Percentiles rank a stretch among this genome's conserved stretches.
phyloP scores from a whole-genome alignment of 2,797 vertebrate species.

The Bovichtus variegatus region DNA sequence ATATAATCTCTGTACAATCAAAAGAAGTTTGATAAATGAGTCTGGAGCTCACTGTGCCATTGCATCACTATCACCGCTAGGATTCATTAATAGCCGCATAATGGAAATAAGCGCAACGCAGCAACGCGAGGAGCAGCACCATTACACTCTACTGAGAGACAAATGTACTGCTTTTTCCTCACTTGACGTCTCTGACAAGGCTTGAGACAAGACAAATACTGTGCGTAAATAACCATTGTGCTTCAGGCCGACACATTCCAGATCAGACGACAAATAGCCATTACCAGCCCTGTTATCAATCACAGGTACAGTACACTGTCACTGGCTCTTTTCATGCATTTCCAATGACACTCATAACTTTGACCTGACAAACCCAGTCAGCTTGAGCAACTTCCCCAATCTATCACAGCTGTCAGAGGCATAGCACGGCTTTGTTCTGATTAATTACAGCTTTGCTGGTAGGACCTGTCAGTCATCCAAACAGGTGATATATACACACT shows the following conservation, averaged over 20 bases:
- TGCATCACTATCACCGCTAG: slow-evolving; percentile 45
- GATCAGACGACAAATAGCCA: slow-evolving; percentile 70
- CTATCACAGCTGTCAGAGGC: slow-evolving; percentile 81
- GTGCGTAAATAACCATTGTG: slow-evolving; percentile 54
- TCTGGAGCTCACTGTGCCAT: slow-evolving; percentile 35
- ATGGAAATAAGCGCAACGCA: slow-evolving; percentile 66
- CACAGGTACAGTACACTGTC: slow-evolving; percentile 68
- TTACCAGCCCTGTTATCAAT: slow-evolving; percentile 68
- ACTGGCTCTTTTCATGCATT: slow-evolving; percentile 68
- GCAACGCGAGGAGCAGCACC: slow-evolving; percentile 30
- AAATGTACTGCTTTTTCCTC: slow-evolving; percentile 26
- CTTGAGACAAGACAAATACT: slow-evolving; percentile 53
- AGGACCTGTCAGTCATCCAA: slow-evolving; percentile 76
- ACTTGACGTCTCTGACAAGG: slow-evolving; percentile 26
- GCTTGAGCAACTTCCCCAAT: slow-evolving; percentile 82
- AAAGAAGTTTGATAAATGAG: slow-evolving; percentile 59
- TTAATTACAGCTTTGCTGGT: slow-evolving; percentile 80
- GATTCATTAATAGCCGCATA: slow-evolving; percentile 43
- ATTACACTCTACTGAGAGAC: neutral
- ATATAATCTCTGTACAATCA: slow-evolving; percentile 63
- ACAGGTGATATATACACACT: slow-evolving; percentile 62
- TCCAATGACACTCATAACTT: slow-evolving; percentile 76
- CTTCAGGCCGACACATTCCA: slow-evolving; percentile 66
- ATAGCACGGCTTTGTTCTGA: slow-evolving; percentile 73
- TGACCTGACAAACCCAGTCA: slow-evolving; percentile 73